Evolutionary conservation across 2,113 vertebrate species (phyloP).

Genomic region (Sphaerodactylus townsendi): DNA sequence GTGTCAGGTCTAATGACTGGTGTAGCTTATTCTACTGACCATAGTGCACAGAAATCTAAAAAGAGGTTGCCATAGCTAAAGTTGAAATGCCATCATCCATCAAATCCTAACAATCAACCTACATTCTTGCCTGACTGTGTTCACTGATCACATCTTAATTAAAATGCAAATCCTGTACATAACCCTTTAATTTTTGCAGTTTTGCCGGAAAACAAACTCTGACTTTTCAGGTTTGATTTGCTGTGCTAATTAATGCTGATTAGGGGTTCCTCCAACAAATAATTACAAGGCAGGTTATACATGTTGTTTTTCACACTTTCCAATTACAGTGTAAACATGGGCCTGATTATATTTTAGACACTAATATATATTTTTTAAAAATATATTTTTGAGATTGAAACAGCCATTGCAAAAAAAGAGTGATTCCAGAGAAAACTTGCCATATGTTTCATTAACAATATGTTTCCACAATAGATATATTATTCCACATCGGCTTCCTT

Average conservation of each 20-base stretch:
- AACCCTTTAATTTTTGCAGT: conserved; percentile 48
- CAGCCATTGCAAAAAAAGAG: neutral
- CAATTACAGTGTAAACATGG: conserved; percentile 28
- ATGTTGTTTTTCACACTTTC: conserved; percentile 1
- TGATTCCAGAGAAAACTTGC: neutral
- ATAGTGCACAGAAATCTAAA: neutral
- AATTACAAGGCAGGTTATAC: conserved; percentile 33
- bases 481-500: too few relatives aligned
- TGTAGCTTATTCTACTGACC: neutral
- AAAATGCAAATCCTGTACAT: conserved; percentile 49
- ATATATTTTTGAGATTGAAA: rapidly evolving
- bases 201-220: conserved; percentile 40
- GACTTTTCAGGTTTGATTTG: conserved; percentile 48
- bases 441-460: neutral
- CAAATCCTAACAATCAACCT: neutral
- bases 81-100: neutral
- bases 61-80: neutral
- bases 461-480: too few relatives aligned
- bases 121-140: neutral
- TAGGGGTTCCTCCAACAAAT: conserved; percentile 40
- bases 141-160: conserved; percentile 44
- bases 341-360: conserved; percentile 22
- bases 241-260: conserved; percentile 46
- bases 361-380: too few relatives aligned
- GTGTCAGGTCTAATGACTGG: neutral